Base-by-base conservation (phyloP, 2,888 invertebrate genomes). In the Sabatieria punctata region DNA sequence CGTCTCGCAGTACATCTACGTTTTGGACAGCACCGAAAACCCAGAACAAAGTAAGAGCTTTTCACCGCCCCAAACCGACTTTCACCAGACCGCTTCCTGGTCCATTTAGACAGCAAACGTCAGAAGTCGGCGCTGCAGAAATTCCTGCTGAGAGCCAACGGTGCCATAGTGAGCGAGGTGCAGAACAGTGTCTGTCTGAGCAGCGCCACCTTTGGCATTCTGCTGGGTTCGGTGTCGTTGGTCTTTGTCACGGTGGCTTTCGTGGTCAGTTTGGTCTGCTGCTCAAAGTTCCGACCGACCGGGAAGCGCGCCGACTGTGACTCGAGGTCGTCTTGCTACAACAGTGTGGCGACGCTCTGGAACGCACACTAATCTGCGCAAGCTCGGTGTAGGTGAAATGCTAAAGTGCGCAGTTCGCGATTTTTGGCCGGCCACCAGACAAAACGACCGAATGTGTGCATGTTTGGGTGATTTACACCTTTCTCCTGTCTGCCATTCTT, bases 1-100 rank as follows among this genome's bases (percentile, higher is more conserved):
- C 44, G 54, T 55, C 38, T 62, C 63, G 1, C 60, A 63, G 49
- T 60, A 57, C 3, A 52, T 63, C 23, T 60, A 58, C 43, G 64
- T 63, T 8, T 50, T 63, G 41, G 63, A 63, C 40, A 49, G 49
- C 19, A 55, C 55, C 1, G 56, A 49, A 19, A 51, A 53, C 15
- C 47, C 43, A 13, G 33, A 44, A 21, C 15, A 25, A 15, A 42
- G 45, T 45, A 26, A 13, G 15, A 30, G 8, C 15, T 11, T 30
- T 8, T 11, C 30, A n/a, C n/a, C n/a, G n/a, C n/a, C n/a, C n/a
- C n/a, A n/a, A n/a, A n/a, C n/a, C n/a, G n/a, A n/a, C n/a, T n/a
- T n/a, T n/a, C n/a, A n/a, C n/a, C n/a, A n/a, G n/a, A n/a, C n/a
- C n/a, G n/a, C n/a, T n/a, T n/a, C n/a, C n/a, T n/a, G n/a, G n/a